Evolutionary conservation across 2,797 vertebrate genomes (phyloP).

Genomic region (Sylvilagus floridanus): DNA sequence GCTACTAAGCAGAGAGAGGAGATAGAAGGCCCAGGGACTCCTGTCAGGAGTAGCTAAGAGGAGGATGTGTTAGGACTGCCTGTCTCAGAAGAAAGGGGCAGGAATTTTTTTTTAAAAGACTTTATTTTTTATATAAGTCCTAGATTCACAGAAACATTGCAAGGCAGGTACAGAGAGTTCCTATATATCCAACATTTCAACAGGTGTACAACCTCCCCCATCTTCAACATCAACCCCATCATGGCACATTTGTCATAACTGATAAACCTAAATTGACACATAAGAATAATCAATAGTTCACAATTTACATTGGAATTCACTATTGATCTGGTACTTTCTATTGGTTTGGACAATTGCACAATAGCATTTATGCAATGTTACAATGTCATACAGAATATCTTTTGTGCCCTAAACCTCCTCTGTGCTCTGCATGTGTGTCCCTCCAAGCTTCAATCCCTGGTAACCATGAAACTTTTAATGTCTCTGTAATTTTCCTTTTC

Average conservation of each 20-base stretch:
- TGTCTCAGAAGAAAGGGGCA: background rate
- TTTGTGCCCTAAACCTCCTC: no score
- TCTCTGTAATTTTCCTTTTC: no score
- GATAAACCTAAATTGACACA: background rate
- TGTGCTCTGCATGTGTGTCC: no score
- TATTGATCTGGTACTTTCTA: background rate
- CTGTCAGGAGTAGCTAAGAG: background rate
- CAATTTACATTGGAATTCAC: background rate
- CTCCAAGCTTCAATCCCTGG: no score
- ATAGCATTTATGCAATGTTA: background rate
- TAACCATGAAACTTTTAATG: no score
- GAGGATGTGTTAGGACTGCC: background rate
- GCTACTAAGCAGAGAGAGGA: background rate
- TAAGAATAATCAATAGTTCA: background rate
- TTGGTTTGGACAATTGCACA: background rate
- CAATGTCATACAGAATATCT: no score
- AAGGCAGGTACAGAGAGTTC: background rate
- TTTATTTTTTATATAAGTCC: background rate
- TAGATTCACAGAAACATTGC: background rate
- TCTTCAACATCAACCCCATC: background rate
- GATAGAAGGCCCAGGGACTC: background rate
- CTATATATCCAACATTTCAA: background rate
- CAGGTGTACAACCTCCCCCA: background rate
- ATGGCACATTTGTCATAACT: background rate
- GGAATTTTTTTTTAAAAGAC: background rate